Conservation (phyloP, 1,140 invertebrate genomes). For the Lordiphosa collinella region DNA sequence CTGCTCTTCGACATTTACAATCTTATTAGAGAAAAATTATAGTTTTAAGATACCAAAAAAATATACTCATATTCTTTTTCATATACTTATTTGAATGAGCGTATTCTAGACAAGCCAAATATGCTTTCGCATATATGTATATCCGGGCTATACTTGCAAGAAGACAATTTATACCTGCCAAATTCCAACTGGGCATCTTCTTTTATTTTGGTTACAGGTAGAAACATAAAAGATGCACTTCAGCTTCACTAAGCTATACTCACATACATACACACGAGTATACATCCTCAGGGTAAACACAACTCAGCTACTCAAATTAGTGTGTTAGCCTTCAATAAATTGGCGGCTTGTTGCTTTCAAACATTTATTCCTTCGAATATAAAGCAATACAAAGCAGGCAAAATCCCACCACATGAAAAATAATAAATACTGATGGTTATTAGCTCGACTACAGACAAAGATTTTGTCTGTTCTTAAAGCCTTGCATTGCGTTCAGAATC, state of each 20-base stretch:
- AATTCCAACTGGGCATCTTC: constrained; percentile 51
- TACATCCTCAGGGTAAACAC: constrained; percentile 67
- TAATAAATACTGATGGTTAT: constrained; percentile 56
- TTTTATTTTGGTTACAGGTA: constrained; percentile 38
- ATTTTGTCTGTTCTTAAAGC: constrained; percentile 38
- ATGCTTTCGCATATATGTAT: no score
- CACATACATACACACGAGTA: constrained; percentile 26
- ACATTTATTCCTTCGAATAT: constrained; percentile 63
- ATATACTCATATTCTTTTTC: no score
- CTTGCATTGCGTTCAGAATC: constrained; percentile 25
- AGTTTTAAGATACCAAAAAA: no score
- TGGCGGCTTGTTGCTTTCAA: constrained; percentile 72
- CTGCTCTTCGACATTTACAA: no score
- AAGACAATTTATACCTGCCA: constrained; percentile 5
- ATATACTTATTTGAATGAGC: no score
- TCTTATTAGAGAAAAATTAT: no score
- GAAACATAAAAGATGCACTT: constrained; percentile 40
- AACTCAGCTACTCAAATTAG: constrained; percentile 72
- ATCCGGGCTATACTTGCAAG: no score
- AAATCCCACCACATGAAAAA: constrained; percentile 49
- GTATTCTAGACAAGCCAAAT: no score
- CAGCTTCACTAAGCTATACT: constrained; percentile 27
- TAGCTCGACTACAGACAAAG: constrained; percentile 47
- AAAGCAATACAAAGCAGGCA: constrained; percentile 54
- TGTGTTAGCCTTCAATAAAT: constrained; percentile 73